Conservation (phyloP, 2,797 vertebrate species). For the Falco biarmicus region DNA sequence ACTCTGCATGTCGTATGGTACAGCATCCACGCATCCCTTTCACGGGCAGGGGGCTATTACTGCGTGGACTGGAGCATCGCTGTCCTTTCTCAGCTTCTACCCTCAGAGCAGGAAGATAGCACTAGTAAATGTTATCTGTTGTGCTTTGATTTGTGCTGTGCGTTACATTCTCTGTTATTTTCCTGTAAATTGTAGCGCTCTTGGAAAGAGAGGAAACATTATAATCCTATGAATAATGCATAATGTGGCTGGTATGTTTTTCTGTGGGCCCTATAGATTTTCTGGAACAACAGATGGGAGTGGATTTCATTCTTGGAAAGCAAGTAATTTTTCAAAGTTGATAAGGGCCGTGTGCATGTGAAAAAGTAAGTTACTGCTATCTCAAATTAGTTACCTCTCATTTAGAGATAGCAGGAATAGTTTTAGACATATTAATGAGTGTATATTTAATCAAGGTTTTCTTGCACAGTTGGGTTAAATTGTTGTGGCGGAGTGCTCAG, state of each 20-base stretch:
- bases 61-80: neutral
- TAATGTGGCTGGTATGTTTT: neutral
- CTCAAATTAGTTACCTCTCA: neutral
- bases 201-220: neutral
- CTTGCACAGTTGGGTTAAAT: constrained; percentile 20
- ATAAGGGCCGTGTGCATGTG: neutral
- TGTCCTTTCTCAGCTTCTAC: neutral
- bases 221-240: constrained; percentile 1
- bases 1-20: fast-evolving
- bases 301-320: constrained; percentile 21
- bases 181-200: neutral
- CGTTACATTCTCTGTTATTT: neutral
- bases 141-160: neutral
- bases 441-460: neutral
- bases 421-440: neutral
- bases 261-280: neutral
- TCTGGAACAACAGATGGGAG: neutral
- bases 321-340: neutral
- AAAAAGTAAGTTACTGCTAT: neutral
- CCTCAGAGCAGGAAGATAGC: neutral
- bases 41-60: fast-evolving
- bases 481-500: constrained; percentile 25
- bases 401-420: neutral
- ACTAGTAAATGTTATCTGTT: neutral
- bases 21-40: neutral